Evolutionary conservation across 2,797 vertebrate species (phyloP), one percentile per base, ranked within the genome.

Genomic region (Scomberomorus guttatus): DNA sequence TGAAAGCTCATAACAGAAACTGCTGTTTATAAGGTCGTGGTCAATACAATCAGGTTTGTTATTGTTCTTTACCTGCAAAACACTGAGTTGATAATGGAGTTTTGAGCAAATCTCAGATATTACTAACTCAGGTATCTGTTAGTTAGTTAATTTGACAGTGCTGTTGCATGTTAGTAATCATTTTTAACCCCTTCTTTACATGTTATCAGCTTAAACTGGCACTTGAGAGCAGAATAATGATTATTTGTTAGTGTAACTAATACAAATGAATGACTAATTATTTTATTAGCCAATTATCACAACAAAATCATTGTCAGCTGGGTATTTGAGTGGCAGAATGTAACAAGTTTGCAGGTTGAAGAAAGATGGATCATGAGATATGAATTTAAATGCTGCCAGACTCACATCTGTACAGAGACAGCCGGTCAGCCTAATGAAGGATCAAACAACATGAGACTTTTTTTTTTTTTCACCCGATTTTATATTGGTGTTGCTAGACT

Each of bases 401-500:
- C 63, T 74, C 68, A 79, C 81, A 89, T 83, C 80, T 91, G 80
- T 76, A 79, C 18, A 56, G 50, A 69, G 55, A 61, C 77, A 75
- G 75, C 50, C 59, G 46, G 54, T 79, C 39, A 57, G 48, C 17
- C 57, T 77, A 72, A 82, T 77, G 69, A 52, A 60, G 62, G 42
- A 72, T 83, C 50, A 82, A 75, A 71, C 37, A 75, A 71, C 37
- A 80, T 54, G 55, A 76, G 24, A 65, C 5, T 13, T 58, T 69
- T 25, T 29, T 74, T 29, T 20, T 56, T 62, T 20, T 15, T 1
- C 7, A 1, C 69, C 37, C 69, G 10, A 61, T 67, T 87, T 69
- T 37, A 74, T 74, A 68, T 82, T 59, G 39, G 77, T 84, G 86
- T 83, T 87, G 77, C 63, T 83, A 48, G 75, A 87, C 80, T 86